Base-by-base conservation (phyloP, 2,888 invertebrate genomes). In the Schizotus pectinicornis region DNA sequence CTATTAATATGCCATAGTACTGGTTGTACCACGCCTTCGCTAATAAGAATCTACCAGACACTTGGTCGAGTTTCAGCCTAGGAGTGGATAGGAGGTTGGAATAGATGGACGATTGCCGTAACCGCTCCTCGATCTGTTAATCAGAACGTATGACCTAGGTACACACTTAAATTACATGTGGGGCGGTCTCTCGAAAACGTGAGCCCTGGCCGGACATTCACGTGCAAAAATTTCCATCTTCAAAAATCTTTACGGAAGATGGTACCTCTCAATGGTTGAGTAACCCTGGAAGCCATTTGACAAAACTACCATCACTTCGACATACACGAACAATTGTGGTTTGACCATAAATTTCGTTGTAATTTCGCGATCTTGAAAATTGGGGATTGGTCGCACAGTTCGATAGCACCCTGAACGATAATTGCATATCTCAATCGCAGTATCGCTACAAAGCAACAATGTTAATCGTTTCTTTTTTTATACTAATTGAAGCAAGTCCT, bases 1-100 rank as follows among this genome's bases (percentile, higher is more conserved):
- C 68, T 71, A 72, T 73, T 72, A 73, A 73, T 72, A 72, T 70
- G 69, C 72, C 68, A 71, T 73, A 67, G 69, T 69, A 69, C 72
- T 70, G 69, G 65, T 64, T 58, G 62, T 57, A 71, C 67, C 72
- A 64, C 70, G 68, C 72, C 72, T 72, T 32, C 34, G 33, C 45
- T 49, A 54, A 43, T 41, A 43, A 33, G 41, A 43, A 49, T 52
- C 39, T 51, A 37, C 59, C 61, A 54, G 46, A 49, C 42, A 35
- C 12, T 34, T 45, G 11, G 30, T 45, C 46, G 39, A 22, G 22
- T 32, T 56, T 56, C 13, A 42, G 8, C 7, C 8, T 37, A 14
- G 8, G 13, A 35, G 22, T 8, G 13, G 42, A 32, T 14, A 34
- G 38, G 36, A 39, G 30, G 11, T 35, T 33, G 31, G 36, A 45